Base-by-base conservation (phyloP, 2,888 invertebrate species). In the Ophion ellenae region DNA sequence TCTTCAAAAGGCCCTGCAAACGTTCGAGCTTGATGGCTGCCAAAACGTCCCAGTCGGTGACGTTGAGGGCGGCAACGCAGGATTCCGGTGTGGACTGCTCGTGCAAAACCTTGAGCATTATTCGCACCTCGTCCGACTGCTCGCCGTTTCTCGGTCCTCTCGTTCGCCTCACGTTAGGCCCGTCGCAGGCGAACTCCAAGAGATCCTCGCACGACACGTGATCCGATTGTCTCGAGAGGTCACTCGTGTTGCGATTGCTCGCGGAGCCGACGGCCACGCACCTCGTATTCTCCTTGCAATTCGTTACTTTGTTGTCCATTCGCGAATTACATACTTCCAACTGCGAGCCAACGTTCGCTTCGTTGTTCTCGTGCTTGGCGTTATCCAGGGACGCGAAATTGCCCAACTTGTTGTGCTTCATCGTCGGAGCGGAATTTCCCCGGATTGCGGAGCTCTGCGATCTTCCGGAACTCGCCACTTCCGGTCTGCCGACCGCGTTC, bases 181-280 rank as follows among this genome's bases (percentile, higher is more conserved):
- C 97, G 89, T 97, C 96, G 92, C 97, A 97, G 0, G 98, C 97
- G 92, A 98, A 98, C 93, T 98, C 98, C 79, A 98, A 94, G 81
- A 98, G 94, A 94, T 98, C 98, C 93, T 98, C 98, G 90, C 98
- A 98, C 71, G 98, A 98, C 0, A 98, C 98, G 89, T 98, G 97
- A 91, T 98, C 98, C 70, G 96, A 92, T 76, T 93, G 93, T 20
- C 93, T 89, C 9, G 92, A 91, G 0, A 92, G 64, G 69, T 92
- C 93, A 70, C 90, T 92, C 9, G 84, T 81, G 24, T 80, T 80
- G 5, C 85, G 86, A 73, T 81, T 73, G 14, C 77, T 20, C 36
- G 57, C 9, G 7, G 53, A 47, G 10, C 67, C 47, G 4, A 17
- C 53, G 17, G 53, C 14, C 5, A 5, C 53, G 53, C 53, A 53